These are phyloP conservation scores for Megamerina dolium DNA, from an alignment of 2,888 invertebrate species.

Conservation along the genomic window DNA sequence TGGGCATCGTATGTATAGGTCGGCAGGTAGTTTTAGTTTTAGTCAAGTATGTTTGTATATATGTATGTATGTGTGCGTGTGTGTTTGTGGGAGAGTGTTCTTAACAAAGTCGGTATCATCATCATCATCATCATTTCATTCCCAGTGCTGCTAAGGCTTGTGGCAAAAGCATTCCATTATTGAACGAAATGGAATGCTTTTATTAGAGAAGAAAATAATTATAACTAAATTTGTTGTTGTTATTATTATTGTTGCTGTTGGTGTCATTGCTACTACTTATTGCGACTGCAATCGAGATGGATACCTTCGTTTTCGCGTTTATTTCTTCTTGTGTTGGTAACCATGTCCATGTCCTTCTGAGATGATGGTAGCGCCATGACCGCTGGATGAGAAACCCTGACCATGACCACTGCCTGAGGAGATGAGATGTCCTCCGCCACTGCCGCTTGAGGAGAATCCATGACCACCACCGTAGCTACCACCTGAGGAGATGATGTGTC, in stretches of 20 bases:
- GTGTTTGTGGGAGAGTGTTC: conserved; percentile 7
- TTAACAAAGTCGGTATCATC: conserved; percentile 4
- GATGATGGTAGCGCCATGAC: conserved; percentile 26
- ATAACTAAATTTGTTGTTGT: too few species aligned
- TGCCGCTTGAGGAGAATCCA: conserved; percentile 12
- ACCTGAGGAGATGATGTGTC: conserved; percentile 11
- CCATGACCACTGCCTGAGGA: conserved; percentile 18
- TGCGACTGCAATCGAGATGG: too few species aligned
- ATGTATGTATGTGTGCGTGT: background rate
- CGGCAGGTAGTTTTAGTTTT: too few species aligned
- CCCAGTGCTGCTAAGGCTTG: background rate
- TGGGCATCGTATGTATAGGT: too few species aligned
- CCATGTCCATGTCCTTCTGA: conserved; percentile 27
- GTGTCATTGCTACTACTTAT: too few species aligned
- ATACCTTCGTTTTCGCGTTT: conserved; percentile 23
- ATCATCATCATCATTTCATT: conserved; percentile 1
- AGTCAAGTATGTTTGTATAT: conserved; percentile 1
- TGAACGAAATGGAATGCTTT: too few species aligned
- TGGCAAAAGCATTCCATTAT: too few species aligned
- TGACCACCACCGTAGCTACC: conserved; percentile 15
- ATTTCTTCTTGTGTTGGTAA: conserved; percentile 27
- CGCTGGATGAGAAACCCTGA: conserved; percentile 25
- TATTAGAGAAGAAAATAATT: too few species aligned
- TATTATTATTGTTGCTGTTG: too few species aligned
- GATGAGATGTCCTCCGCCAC: conserved; percentile 14